These are phyloP conservation scores for Archaeoteleia sp. DNA, from an alignment of 2,888 invertebrate species.

Conservation along the genomic window DNA sequence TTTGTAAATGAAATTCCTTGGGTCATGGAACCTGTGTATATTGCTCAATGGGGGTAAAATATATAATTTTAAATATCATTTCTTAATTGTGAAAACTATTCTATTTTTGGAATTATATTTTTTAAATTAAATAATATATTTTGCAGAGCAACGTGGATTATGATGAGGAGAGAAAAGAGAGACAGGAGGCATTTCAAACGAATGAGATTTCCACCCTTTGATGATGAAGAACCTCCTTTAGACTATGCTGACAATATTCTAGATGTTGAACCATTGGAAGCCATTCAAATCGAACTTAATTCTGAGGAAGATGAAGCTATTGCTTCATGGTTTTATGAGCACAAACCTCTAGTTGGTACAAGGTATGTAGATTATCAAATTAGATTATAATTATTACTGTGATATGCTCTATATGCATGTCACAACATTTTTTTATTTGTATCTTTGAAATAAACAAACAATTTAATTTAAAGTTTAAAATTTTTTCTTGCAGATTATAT, in stretches of 20 bases:
- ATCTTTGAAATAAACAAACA: no score
- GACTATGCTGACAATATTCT: conserved; percentile 99
- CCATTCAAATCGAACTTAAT: conserved; percentile 98
- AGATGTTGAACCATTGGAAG: conserved; percentile 98
- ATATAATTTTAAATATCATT: conserved; percentile 17
- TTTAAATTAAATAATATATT: no score
- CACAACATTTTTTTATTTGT: no score
- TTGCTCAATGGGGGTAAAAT: conserved; percentile 99
- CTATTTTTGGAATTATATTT: no score
- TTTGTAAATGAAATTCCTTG: conserved; percentile 99
- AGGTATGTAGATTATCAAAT: conserved; percentile 77
- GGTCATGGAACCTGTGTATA: conserved; percentile 99
- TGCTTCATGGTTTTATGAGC: conserved; percentile 98
- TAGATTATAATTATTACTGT: conserved; percentile 3
- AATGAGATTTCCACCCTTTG: conserved; percentile 99
- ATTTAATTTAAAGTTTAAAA: no score
- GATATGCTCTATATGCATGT: no score
- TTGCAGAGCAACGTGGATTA: conserved; percentile 98
- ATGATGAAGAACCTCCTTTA: conserved; percentile 99
- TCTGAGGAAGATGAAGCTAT: conserved; percentile 94
- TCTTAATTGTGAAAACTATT: no score
- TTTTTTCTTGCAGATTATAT: no score
- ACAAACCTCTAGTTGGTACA: conserved; percentile 94
- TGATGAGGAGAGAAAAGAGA: conserved; percentile 99
- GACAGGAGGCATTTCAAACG: conserved; percentile 99